Evolutionary conservation across 2,888 invertebrate species (phyloP).

Genomic region (Drosophila peninsularis): DNA sequence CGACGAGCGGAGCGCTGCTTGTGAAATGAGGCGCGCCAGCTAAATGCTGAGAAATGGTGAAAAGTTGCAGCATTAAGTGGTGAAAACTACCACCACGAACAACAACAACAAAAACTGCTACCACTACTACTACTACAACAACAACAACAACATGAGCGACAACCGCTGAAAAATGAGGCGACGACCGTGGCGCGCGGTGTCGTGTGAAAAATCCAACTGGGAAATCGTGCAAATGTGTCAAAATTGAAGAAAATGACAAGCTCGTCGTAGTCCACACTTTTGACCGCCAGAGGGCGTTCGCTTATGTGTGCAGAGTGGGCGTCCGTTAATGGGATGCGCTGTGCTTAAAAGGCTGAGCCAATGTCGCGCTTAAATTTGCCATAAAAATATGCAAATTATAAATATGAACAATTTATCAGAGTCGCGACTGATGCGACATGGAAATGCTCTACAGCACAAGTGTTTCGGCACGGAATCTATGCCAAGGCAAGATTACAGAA

Average conservation of each 20-base stretch:
- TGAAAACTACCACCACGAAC: conserved; percentile 51
- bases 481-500: not conserved
- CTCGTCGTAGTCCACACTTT: conserved; percentile 7
- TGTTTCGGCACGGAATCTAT: not conserved
- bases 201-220: conserved; percentile 58
- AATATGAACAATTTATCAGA: conserved; percentile 5
- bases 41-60: conserved; percentile 70
- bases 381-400: conserved; percentile 59
- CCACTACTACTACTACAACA: conserved; percentile 25
- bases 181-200: conserved; percentile 47
- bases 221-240: conserved; percentile 79
- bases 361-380: conserved; percentile 53
- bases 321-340: conserved; percentile 23
- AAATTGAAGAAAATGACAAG: conserved; percentile 57
- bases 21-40: conserved; percentile 61
- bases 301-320: conserved; percentile 23
- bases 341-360: conserved; percentile 23
- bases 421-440: not conserved
- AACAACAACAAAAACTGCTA: conserved; percentile 26
- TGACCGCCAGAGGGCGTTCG: conserved; percentile 34
- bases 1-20: conserved; percentile 21
- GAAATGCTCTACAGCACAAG: conserved; percentile 1
- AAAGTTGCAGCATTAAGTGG: conserved; percentile 68
- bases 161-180: conserved; percentile 59
- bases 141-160: conserved; percentile 34